phyloP scores from a whole-genome alignment of 2,113 vertebrate genomes.

The Vombatus ursinus region DNA sequence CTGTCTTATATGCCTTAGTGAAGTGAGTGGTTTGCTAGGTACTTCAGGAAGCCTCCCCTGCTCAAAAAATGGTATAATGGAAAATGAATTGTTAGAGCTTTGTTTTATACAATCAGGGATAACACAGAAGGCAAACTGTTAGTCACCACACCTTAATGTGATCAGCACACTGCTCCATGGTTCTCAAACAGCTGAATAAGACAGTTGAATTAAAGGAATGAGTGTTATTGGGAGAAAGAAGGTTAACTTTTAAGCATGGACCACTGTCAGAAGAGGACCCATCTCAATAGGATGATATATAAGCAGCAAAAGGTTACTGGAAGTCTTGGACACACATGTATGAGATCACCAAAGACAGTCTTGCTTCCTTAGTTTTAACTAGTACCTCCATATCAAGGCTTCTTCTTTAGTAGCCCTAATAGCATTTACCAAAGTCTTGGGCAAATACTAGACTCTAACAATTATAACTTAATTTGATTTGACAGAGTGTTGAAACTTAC shows the following conservation, averaged over 20 bases:
- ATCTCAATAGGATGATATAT: background rate
- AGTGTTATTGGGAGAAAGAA: background rate
- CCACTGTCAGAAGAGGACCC: background rate
- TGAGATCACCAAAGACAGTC: background rate
- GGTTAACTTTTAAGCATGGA: background rate
- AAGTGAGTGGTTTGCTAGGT: background rate
- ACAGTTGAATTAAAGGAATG: background rate
- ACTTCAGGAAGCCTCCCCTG: background rate
- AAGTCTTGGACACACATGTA: background rate
- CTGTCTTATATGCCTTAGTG: slow-evolving; percentile 7
- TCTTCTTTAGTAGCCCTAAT: background rate
- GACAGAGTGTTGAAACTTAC: slow-evolving; percentile 32
- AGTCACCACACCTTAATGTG: background rate
- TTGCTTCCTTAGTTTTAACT: background rate
- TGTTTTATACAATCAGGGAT: background rate
- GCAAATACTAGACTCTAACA: background rate
- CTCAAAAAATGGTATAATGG: background rate
- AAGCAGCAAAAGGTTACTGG: background rate
- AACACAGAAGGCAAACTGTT: slow-evolving; percentile 19
- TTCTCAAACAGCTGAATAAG: background rate
- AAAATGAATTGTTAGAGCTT: background rate
- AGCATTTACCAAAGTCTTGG: slow-evolving; percentile 23
- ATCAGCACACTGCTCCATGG: background rate
- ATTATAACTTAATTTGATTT: slow-evolving; percentile 7
- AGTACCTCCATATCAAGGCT: slow-evolving; percentile 5